Evolutionary conservation across 2,888 invertebrate genomes (phyloP).

Genomic region (Tuta absoluta): DNA sequence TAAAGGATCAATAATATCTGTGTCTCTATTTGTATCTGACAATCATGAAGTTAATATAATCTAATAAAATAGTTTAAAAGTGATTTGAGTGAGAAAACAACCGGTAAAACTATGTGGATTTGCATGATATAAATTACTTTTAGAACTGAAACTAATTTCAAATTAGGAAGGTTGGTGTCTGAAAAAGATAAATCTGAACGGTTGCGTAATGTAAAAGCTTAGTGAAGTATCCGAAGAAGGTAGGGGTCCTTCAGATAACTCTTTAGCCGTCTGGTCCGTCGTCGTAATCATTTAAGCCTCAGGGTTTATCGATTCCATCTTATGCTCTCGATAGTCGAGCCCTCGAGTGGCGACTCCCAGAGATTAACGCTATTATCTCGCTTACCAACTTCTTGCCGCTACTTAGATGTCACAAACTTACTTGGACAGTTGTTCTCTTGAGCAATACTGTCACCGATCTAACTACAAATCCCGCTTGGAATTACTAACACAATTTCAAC

Average conservation of each 20-base stretch:
- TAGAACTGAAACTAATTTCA: not conserved
- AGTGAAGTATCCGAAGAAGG: constrained; percentile 1
- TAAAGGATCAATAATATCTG: too few species aligned
- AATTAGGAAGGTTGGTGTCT: not conserved
- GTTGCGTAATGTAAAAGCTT: not conserved
- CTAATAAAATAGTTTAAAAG: too few species aligned
- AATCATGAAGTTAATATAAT: too few species aligned
- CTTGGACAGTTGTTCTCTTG: constrained; percentile 44
- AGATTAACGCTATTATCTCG: constrained; percentile 68
- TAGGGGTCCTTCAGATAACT: constrained; percentile 28
- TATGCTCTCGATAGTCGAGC: constrained; percentile 30
- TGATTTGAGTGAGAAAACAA: too few species aligned
- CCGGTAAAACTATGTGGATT: too few species aligned
- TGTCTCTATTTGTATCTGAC: too few species aligned
- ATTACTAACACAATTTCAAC: constrained; percentile 3
- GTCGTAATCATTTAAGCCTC: constrained; percentile 47
- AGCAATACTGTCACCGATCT: constrained; percentile 27
- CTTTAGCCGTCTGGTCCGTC: constrained; percentile 29
- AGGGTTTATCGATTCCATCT: constrained; percentile 63
- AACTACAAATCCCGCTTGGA: constrained; percentile 18
- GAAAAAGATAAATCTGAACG: not conserved
- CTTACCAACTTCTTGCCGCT: constrained; percentile 59
- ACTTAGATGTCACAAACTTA: constrained; percentile 55
- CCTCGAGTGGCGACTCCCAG: constrained; percentile 55
- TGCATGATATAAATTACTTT: not conserved